Conservation (phyloP, 1,140 invertebrate genomes). For the Monomorium pharaonis region DNA sequence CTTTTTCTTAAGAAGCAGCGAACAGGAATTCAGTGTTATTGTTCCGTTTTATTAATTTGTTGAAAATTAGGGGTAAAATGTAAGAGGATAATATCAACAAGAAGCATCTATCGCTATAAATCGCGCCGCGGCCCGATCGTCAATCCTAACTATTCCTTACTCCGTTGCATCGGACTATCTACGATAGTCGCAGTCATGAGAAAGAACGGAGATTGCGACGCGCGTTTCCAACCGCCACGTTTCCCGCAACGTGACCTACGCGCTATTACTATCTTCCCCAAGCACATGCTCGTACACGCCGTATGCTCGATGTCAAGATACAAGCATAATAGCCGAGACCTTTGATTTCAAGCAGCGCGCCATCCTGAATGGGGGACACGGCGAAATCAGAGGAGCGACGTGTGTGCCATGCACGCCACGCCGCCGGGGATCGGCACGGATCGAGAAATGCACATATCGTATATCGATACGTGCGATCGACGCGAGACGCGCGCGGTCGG, state of each 20-base stretch:
- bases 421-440: constrained; percentile 27
- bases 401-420: too few species aligned
- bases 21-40: background rate
- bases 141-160: background rate
- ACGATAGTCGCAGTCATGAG: background rate
- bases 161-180: background rate
- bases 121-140: too few species aligned
- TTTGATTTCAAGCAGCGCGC: constrained; percentile 52
- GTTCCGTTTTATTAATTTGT: background rate
- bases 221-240: background rate
- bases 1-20: too few species aligned
- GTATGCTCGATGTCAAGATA: constrained; percentile 59
- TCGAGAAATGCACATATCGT: constrained; percentile 30
- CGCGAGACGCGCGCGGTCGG: constrained; percentile 55
- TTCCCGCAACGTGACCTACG: constrained; percentile 34
- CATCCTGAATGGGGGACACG: constrained; percentile 48
- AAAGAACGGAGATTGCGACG: background rate
- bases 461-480: constrained; percentile 74
- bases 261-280: constrained; percentile 27
- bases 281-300: constrained; percentile 32
- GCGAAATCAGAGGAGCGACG: constrained; percentile 39
- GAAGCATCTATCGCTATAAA: too few species aligned
- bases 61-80: too few species aligned
- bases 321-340: constrained; percentile 52
- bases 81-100: background rate